These are phyloP conservation scores for Dromaius novaehollandiae DNA, from an alignment of 2,113 vertebrate species.

Conservation along the genomic window DNA sequence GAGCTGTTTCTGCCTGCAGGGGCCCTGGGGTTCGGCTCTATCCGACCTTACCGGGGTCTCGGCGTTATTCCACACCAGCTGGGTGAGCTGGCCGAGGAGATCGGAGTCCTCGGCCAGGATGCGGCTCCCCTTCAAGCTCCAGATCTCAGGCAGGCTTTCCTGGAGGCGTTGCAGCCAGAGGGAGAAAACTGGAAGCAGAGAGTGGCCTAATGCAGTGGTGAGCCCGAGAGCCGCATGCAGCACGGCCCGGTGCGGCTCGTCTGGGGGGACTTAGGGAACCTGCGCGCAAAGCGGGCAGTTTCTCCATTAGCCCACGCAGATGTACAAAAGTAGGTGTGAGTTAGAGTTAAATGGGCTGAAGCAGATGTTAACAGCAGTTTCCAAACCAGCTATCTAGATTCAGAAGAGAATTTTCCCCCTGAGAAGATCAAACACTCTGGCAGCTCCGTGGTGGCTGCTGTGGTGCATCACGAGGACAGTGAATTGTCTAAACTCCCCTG, in stretches of 20 bases:
- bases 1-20: not conserved
- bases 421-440: fast-evolving
- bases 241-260: fast-evolving
- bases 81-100: slow-evolving; percentile 70
- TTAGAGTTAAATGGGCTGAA: not conserved
- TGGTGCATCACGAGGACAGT: fast-evolving
- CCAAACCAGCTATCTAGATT: not conserved
- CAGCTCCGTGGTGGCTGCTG: fast-evolving
- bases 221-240: fast-evolving
- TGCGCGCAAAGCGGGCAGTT: fast-evolving
- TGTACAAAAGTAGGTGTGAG: not conserved
- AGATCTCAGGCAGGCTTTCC: slow-evolving; percentile 75
- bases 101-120: slow-evolving; percentile 63
- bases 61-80: slow-evolving; percentile 84
- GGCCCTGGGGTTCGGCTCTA: fast-evolving
- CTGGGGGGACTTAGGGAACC: not conserved
- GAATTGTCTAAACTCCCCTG: not conserved
- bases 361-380: not conserved
- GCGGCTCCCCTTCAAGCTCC: slow-evolving; percentile 53
- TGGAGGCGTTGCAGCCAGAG: slow-evolving; percentile 85
- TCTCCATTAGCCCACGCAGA: not conserved
- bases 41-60: slow-evolving; percentile 81
- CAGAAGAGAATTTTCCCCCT: not conserved
- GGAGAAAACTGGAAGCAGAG: slow-evolving; percentile 76
- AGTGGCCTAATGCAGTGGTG: not conserved